phyloP scores from a whole-genome alignment of 2,113 vertebrate genomes.

The Aphelocoma coerulescens region DNA sequence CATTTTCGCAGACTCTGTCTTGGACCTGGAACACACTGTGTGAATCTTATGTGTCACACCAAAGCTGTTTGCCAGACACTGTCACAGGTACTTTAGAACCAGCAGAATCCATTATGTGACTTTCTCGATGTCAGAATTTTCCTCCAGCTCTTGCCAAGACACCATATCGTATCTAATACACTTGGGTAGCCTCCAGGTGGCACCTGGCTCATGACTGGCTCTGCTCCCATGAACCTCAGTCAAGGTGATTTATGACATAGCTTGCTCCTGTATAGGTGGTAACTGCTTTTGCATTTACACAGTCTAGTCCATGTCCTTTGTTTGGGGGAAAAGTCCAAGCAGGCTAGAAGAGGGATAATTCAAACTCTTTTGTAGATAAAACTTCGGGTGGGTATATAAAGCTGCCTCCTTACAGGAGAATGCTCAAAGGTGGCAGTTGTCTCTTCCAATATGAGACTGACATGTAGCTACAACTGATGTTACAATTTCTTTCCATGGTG shows the following conservation, averaged over 20 bases:
- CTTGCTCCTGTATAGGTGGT: background rate
- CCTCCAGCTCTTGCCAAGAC: background rate
- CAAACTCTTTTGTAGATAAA: background rate
- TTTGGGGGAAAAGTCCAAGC: background rate
- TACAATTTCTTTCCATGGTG: background rate
- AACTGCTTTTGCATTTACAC: background rate
- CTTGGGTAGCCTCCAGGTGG: slow-evolving; percentile 21
- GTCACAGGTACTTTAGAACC: background rate
- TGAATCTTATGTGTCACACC: background rate
- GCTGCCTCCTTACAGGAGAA: background rate
- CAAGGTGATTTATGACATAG: background rate
- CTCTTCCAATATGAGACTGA: background rate
- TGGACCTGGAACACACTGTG: background rate
- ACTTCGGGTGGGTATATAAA: background rate
- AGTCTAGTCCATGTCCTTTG: background rate
- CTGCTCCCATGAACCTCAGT: background rate
- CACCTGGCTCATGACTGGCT: background rate
- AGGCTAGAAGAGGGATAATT: background rate
- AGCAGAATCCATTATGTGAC: background rate
- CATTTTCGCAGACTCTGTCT: background rate
- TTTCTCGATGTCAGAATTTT: slow-evolving; percentile 2
- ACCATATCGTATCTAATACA: background rate
- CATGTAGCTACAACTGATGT: background rate
- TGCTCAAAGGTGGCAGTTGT: background rate
- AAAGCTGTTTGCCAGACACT: background rate